A percentile compares a stretch with the other conserved stretches of the same genome.
Conservation (phyloP, 2,113 vertebrate genomes). For the Anser brachyrhynchus region DNA sequence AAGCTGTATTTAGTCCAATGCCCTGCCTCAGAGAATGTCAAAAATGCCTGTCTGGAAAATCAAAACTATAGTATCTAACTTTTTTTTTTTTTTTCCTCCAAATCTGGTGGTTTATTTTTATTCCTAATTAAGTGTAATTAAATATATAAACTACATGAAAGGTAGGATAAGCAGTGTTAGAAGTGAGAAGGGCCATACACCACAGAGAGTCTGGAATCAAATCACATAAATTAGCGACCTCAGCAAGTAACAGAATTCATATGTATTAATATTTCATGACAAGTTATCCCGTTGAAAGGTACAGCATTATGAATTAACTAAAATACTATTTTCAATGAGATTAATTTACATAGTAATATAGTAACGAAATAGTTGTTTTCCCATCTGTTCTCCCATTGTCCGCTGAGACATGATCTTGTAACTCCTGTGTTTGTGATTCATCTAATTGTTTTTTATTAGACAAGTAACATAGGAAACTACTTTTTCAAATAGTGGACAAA, state of each 20-base stretch:
- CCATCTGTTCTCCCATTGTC: background rate
- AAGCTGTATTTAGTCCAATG: background rate
- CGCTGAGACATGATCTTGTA: background rate
- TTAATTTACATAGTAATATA: background rate
- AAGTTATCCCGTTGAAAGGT: background rate
- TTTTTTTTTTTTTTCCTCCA: background rate
- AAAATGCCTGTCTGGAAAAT: background rate
- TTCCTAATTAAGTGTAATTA: background rate
- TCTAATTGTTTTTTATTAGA: conserved; percentile 14
- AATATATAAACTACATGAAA: background rate
- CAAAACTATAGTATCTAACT: background rate
- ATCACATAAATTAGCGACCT: background rate
- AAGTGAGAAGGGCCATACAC: background rate
- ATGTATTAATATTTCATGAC: background rate
- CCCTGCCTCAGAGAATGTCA: background rate
- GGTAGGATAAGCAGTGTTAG: background rate
- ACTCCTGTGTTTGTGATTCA: background rate
- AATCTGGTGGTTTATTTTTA: background rate
- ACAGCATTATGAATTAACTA: background rate
- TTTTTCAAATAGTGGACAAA: background rate
- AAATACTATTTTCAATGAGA: background rate
- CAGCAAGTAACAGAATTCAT: background rate
- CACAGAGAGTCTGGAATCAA: background rate
- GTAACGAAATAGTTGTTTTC: background rate
- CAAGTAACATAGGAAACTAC: background rate